phyloP scores from a whole-genome alignment of 2,888 invertebrate species.

The Crematogaster levior region DNA sequence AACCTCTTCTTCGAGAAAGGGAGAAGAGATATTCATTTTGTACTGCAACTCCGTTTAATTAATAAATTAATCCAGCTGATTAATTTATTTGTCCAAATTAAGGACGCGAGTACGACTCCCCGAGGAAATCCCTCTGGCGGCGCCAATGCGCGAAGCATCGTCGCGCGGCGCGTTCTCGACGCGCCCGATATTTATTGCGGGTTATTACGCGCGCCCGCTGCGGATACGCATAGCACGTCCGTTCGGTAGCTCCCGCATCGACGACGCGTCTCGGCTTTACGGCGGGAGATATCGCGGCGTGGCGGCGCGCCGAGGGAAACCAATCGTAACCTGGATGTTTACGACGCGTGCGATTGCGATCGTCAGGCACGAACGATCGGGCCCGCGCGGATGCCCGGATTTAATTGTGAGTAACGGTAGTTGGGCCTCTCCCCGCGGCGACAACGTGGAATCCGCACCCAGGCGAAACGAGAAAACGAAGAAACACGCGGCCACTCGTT shows the following conservation, averaged over 20 bases:
- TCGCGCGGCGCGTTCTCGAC: background rate
- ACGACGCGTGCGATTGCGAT: constrained; percentile 48
- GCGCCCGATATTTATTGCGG: constrained; percentile 45
- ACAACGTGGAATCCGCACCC: background rate
- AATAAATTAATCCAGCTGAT: background rate
- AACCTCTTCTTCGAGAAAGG: no score
- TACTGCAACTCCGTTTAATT: background rate
- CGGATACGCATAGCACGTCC: constrained; percentile 23
- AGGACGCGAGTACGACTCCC: background rate
- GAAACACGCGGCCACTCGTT: background rate
- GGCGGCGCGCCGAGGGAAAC: constrained; percentile 18
- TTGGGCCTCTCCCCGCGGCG: background rate
- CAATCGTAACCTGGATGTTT: constrained; percentile 51
- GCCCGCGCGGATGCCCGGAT: constrained; percentile 19
- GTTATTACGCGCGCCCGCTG: constrained; percentile 32
- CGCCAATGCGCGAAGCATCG: constrained; percentile 28
- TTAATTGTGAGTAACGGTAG: constrained; percentile 51
- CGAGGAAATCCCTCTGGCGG: constrained; percentile 19
- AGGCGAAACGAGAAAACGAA: constrained; percentile 20
- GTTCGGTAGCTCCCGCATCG: constrained; percentile 2
- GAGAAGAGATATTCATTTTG: no score
- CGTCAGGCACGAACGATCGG: constrained; percentile 47
- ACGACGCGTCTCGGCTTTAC: constrained; percentile 31
- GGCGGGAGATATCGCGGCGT: constrained; percentile 33
- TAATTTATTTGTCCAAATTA: background rate